Percentiles rank a stretch among this genome's conserved stretches.
phyloP scores from a whole-genome alignment of 2,888 invertebrate genomes.

The Drosophila mercatorum region DNA sequence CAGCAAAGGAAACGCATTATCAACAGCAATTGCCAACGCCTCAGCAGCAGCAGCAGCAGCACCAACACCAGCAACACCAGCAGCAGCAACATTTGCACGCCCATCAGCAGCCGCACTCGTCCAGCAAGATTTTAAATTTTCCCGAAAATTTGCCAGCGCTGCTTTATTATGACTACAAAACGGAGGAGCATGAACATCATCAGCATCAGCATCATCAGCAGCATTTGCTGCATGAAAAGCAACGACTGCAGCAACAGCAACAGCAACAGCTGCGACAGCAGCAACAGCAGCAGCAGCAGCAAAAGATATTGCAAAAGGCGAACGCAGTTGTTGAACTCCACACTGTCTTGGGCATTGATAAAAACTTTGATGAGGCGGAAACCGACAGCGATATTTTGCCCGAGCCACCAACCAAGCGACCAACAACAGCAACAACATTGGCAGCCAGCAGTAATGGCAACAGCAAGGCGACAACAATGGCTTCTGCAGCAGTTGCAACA shows the following conservation, averaged over 20 bases:
- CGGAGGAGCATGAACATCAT: constrained; percentile 83
- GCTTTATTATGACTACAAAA: constrained; percentile 83
- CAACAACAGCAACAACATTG: constrained; percentile 53
- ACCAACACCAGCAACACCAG: constrained; percentile 43
- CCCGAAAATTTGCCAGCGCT: constrained; percentile 83
- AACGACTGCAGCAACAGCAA: constrained; percentile 61
- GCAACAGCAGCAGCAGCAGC: constrained; percentile 32
- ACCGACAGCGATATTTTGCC: constrained; percentile 83
- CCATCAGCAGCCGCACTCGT: constrained; percentile 58
- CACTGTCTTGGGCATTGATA: constrained; percentile 61
- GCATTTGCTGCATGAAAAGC: constrained; percentile 79
- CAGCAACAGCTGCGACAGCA: constrained; percentile 47
- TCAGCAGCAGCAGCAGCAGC: constrained; percentile 33
- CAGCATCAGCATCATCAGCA: constrained; percentile 82
- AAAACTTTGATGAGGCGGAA: constrained; percentile 75
- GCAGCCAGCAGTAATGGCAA: constrained; percentile 26
- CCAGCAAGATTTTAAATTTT: constrained; percentile 82
- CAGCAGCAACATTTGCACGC: constrained; percentile 52
- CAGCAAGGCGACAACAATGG: constrained; percentile 34
- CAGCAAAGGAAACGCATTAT: constrained; percentile 67
- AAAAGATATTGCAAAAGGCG: constrained; percentile 46
- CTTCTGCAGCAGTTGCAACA: constrained; percentile 44
- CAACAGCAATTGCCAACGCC: constrained; percentile 56
- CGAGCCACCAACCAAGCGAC: constrained; percentile 81
- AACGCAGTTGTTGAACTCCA: constrained; percentile 46